These are phyloP conservation scores for Tiliacea citrago DNA, from an alignment of 2,888 invertebrate species.

Conservation along the genomic window DNA sequence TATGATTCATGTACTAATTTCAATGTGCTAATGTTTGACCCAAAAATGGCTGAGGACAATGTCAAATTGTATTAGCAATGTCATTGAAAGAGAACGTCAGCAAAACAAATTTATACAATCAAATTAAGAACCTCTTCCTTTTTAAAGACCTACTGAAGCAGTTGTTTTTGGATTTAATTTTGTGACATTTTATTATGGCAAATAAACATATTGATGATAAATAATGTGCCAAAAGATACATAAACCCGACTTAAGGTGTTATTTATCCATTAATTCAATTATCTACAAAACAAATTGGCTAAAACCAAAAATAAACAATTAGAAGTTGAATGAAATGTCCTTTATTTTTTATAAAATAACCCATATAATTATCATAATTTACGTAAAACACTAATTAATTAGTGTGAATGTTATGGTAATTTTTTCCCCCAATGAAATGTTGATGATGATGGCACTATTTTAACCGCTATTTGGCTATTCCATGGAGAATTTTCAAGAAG, in stretches of 20 bases:
- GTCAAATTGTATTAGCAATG: neutral
- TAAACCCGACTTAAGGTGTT: neutral
- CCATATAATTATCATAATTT: constrained; percentile 19
- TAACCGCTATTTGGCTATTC: constrained; percentile 18
- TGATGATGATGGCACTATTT: constrained; percentile 23
- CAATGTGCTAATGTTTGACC: neutral
- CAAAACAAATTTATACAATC: neutral
- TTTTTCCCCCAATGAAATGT: constrained; percentile 29
- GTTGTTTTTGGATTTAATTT: neutral
- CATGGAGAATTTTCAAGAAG: constrained; percentile 23
- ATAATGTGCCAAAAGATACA: constrained; percentile 22
- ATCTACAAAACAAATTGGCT: neutral
- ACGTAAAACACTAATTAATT: constrained; percentile 30
- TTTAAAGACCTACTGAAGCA: neutral
- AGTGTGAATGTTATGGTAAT: constrained; percentile 39
- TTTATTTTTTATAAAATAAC: neutral
- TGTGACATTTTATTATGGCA: neutral
- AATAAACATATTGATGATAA: neutral
- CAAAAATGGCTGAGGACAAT: neutral
- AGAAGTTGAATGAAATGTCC: neutral
- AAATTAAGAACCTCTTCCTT: neutral
- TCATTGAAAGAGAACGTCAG: constrained; percentile 2
- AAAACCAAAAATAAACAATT: neutral
- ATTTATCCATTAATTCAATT: constrained; percentile 10
- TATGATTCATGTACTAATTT: neutral